Evolutionary conservation across 2,113 vertebrate species (phyloP).

Genomic region (Charadrius vociferus): DNA sequence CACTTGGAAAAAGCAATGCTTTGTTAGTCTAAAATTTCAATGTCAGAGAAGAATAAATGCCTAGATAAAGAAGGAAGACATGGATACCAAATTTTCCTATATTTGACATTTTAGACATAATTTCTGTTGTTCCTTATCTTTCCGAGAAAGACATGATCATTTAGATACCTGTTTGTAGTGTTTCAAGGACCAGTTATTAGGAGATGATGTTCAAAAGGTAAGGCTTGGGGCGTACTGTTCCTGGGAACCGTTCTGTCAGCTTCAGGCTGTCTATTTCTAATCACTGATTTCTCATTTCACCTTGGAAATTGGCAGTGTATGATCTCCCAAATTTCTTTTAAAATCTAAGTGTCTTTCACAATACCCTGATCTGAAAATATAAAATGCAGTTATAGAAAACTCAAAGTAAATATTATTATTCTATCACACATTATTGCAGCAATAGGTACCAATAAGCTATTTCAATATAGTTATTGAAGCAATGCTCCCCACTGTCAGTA

Average conservation of each 20-base stretch:
- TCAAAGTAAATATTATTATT: neutral
- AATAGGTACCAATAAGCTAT: neutral
- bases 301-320: neutral
- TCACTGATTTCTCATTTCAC: neutral
- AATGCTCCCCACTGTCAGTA: neutral
- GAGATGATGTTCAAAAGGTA: neutral
- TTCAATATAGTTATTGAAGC: neutral
- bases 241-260: neutral
- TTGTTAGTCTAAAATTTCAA: neutral
- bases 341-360: neutral
- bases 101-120: neutral
- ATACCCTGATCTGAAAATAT: neutral
- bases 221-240: neutral
- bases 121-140: neutral
- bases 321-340: neutral
- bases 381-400: neutral
- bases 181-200: neutral
- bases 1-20: neutral
- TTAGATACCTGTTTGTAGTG: neutral
- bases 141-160: neutral
- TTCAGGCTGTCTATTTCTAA: neutral
- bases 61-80: neutral
- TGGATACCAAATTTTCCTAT: neutral
- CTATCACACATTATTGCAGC: neutral
- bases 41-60: neutral